Evolutionary conservation across 2,797 vertebrate species (phyloP).

Genomic region (Coilia nasus): DNA sequence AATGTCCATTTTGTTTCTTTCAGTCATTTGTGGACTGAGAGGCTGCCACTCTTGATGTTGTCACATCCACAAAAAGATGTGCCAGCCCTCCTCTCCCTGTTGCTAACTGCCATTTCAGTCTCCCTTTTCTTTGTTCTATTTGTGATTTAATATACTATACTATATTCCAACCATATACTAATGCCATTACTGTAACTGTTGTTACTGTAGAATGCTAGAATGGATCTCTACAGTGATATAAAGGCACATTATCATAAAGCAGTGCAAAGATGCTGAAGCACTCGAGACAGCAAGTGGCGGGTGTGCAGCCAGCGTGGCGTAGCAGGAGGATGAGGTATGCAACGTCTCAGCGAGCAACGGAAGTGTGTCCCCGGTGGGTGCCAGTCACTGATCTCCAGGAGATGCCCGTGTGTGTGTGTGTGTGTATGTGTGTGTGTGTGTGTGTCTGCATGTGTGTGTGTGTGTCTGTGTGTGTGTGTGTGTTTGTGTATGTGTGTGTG

Average conservation of each 20-base stretch:
- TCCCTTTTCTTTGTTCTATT: too few species aligned
- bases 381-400: conserved; percentile 73
- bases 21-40: too few species aligned
- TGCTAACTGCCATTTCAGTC: too few species aligned
- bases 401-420: conserved; percentile 55
- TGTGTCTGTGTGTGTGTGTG: background rate
- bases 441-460: background rate
- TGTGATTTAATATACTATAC: too few species aligned
- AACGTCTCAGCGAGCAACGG: conserved; percentile 68
- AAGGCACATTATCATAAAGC: background rate
- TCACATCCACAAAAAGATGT: too few species aligned
- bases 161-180: too few species aligned
- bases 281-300: background rate
- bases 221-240: too few species aligned
- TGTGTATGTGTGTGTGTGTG: conserved; percentile 20
- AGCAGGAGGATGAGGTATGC: conserved; percentile 6
- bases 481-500: background rate
- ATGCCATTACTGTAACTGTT: too few species aligned
- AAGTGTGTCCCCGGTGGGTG: conserved; percentile 63
- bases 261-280: background rate
- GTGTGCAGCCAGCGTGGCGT: background rate
- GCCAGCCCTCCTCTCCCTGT: too few species aligned
- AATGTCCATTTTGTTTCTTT: too few species aligned
- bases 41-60: too few species aligned
- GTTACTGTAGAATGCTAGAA: too few species aligned